Percentiles rank a stretch among this genome's conserved stretches.
Evolutionary conservation across 2,888 invertebrate genomes (phyloP).

Genomic region (Hypercompe scribonia): DNA sequence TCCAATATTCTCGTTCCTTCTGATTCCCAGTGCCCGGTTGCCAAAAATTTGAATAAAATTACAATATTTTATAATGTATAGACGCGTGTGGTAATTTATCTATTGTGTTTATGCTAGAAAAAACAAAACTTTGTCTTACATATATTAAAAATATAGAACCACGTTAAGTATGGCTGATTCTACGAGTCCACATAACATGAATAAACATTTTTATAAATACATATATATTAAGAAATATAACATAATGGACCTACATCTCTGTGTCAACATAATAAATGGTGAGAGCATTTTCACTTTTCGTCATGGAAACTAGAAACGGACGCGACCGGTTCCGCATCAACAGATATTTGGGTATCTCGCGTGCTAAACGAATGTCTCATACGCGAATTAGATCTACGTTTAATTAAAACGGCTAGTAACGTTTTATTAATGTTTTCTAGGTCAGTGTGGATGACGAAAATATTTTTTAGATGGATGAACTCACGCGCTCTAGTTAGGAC

Average conservation of each 20-base stretch:
- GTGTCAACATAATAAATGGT: slow-evolving; percentile 41
- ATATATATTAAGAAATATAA: neutral
- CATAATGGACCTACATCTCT: neutral
- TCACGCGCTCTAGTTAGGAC: slow-evolving; percentile 29
- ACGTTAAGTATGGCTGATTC: too few species aligned
- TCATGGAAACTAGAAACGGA: slow-evolving; percentile 62
- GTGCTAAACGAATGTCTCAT: slow-evolving; percentile 32
- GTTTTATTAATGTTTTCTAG: slow-evolving; percentile 51
- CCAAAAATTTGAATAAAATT: slow-evolving; percentile 21
- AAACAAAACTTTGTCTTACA: too few species aligned
- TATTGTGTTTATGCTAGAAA: neutral
- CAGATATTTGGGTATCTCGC: slow-evolving; percentile 38
- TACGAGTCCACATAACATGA: neutral
- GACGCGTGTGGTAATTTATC: neutral
- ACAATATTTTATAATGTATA: neutral
- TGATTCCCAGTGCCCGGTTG: neutral
- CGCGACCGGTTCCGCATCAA: slow-evolving; percentile 58
- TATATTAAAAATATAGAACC: too few species aligned
- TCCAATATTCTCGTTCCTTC: neutral
- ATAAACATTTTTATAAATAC: neutral
- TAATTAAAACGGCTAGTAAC: slow-evolving; percentile 60
- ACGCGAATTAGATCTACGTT: slow-evolving; percentile 53
- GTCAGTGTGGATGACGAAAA: slow-evolving; percentile 40
- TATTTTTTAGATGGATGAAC: slow-evolving; percentile 35
- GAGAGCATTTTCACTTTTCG: slow-evolving; percentile 77